Evolutionary conservation across 2,113 vertebrate genomes (phyloP).

Genomic region (Barbus barbus): DNA sequence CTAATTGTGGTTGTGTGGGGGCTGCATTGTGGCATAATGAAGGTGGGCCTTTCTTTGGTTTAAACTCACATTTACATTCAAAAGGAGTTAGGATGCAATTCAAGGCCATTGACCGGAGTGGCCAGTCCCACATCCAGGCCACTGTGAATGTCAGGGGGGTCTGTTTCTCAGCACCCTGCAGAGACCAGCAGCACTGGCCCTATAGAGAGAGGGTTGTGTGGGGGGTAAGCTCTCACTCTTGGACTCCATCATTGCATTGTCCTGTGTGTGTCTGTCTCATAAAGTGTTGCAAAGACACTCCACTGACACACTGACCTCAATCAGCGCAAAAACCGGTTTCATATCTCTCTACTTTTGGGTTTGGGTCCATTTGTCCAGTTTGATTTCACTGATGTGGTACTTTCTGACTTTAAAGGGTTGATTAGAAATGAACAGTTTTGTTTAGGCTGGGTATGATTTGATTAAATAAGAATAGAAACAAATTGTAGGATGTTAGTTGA

Average conservation of each 20-base stretch:
- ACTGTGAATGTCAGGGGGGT: constrained; percentile 37
- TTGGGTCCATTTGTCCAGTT: background rate
- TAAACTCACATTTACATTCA: constrained; percentile 59
- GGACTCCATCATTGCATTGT: constrained; percentile 52
- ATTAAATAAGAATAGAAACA: background rate
- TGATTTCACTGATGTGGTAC: background rate
- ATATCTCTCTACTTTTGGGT: background rate
- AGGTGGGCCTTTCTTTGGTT: constrained; percentile 34
- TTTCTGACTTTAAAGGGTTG: background rate
- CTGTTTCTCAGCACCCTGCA: constrained; percentile 55
- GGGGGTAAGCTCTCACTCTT: constrained; percentile 35
- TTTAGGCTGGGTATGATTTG: background rate
- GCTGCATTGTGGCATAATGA: constrained; percentile 26
- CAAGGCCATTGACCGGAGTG: constrained; percentile 44
- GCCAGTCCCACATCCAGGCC: constrained; percentile 4
- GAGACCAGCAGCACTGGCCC: constrained; percentile 31
- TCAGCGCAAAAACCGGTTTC: background rate
- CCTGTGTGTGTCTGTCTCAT: constrained; percentile 50
- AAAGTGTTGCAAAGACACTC: constrained; percentile 24
- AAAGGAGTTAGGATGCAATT: constrained; percentile 51
- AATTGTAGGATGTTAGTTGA: background rate
- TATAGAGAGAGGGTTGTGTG: constrained; percentile 36
- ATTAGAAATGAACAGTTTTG: background rate
- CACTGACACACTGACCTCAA: constrained; percentile 37
- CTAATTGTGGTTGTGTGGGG: constrained; percentile 32